Percentiles rank a stretch among this genome's conserved stretches.
Conservation (phyloP, 2,888 invertebrate species). For the Dasysyrphus tricinctus region DNA sequence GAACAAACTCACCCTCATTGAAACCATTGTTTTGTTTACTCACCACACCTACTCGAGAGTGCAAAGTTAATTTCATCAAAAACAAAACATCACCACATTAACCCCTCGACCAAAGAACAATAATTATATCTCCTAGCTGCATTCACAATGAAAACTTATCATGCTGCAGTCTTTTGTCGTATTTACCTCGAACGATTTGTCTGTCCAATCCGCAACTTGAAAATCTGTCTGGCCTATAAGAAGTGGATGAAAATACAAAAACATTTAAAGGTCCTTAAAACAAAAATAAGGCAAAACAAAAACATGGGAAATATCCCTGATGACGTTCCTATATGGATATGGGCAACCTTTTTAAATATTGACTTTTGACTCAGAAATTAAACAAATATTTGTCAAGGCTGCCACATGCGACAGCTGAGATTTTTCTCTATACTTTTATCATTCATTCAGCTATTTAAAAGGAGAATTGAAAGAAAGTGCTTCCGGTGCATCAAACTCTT, state of each 20-base stretch:
- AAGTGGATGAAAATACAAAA: neutral
- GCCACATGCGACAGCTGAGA: constrained; percentile 56
- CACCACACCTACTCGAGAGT: constrained; percentile 27
- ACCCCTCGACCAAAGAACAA: constrained; percentile 23
- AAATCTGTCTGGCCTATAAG: neutral
- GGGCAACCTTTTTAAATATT: neutral
- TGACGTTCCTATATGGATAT: neutral
- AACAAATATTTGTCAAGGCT: constrained; percentile 65
- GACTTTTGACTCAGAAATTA: constrained; percentile 56
- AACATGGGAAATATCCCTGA: constrained; percentile 50
- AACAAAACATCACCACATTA: constrained; percentile 44
- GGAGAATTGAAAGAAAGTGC: neutral
- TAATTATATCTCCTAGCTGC: neutral
- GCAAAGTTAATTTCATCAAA: constrained; percentile 20
- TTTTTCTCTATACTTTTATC: too few relatives aligned
- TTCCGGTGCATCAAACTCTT: constrained; percentile 26
- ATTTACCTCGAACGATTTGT: constrained; percentile 50
- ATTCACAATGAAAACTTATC: constrained; percentile 37
- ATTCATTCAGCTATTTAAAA: too few relatives aligned
- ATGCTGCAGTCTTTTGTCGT: constrained; percentile 29
- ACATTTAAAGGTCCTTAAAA: constrained; percentile 5
- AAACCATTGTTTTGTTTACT: neutral
- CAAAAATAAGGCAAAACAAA: constrained; percentile 11
- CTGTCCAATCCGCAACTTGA: constrained; percentile 21
- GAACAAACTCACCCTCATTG: neutral